Evolutionary conservation across 2,888 invertebrate genomes (phyloP).

Genomic region (Stegana nigrithorax): DNA sequence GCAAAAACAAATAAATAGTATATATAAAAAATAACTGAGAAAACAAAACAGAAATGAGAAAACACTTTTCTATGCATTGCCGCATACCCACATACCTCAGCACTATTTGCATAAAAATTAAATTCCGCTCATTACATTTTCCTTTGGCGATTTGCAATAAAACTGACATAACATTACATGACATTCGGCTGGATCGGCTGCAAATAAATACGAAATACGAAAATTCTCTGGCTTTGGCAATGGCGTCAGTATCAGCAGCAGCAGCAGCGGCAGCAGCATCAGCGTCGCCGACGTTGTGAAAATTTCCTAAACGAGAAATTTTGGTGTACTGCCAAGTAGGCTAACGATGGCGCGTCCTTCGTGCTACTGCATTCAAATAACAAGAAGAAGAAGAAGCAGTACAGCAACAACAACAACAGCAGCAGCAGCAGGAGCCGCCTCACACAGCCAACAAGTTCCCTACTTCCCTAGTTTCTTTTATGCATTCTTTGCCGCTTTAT

Average conservation of each 20-base stretch:
- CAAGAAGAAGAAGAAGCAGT: no score
- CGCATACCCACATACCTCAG: no score
- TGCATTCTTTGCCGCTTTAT: conserved; percentile 6
- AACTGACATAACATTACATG: conserved; percentile 12
- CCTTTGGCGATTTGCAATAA: conserved; percentile 14
- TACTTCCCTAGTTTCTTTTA: no score
- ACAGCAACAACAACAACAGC: no score
- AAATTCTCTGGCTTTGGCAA: no score
- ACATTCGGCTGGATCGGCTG: background rate
- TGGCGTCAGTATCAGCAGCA: no score
- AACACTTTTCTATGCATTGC: no score
- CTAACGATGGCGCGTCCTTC: conserved; percentile 48
- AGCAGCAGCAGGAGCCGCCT: no score
- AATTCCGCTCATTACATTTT: conserved; percentile 47
- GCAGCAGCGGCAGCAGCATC: background rate
- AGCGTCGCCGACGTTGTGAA: background rate
- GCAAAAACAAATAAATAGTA: no score
- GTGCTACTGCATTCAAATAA: conserved; percentile 35
- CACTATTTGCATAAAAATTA: conserved; percentile 28
- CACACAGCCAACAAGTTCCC: no score
- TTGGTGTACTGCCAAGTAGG: conserved; percentile 53
- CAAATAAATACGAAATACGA: background rate
- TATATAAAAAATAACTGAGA: no score
- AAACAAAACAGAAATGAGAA: no score
- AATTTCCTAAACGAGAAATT: conserved; percentile 29